Evolutionary conservation across 1,140 invertebrate species (phyloP), one percentile per base, ranked within the genome.

Genomic region (Pseudomyrmex pallidus): DNA sequence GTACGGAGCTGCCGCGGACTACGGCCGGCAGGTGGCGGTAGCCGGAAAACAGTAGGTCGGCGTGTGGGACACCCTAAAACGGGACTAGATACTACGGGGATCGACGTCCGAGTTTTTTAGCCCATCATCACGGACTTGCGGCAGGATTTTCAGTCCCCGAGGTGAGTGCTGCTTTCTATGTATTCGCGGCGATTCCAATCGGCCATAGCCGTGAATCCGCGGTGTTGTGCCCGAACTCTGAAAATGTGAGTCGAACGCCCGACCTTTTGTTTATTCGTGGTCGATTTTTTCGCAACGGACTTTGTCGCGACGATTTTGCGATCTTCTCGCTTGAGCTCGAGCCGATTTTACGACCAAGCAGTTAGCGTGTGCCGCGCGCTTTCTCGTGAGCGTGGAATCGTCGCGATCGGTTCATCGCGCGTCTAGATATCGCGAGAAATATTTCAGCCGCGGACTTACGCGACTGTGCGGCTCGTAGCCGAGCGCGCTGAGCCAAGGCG

Each of bases 211-310:
- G 46, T 2, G 2, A 1, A 1, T 52, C 8, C 20, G 12, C 61
- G 17, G 57, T 17, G 13, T 22, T 50, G 8, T 52, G 84, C 50
- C 84, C 88, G 83, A 70, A 76, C 78, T 64, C 35, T 61, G 63
- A 93, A 92, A 89, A 90, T 62, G 62, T 86, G 73, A 90, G 73
- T 72, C 84, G 85, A 82, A 62, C 64, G 44, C n/a, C 72, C 91
- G 91, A 92, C 90, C 90, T 93, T 93, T 93, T 93, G 92, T 93
- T 93, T 93, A 93, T 93, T 91, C 92, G 90, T 92, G 89, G 86
- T n/a, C 90, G 82, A 91, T 89, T 90, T 90, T 90, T 91, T 89
- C 90, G 82, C 87, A 61, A 84, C 50, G 57, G 82, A 35, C 35
- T 84, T 90, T 89, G 25, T 85, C 68, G 59, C 66, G 57, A 59